A percentile compares a stretch with the other conserved stretches of the same genome.
Conservation (phyloP, 2,113 vertebrate genomes). For the Gnathonemus echidnorhynchus region DNA sequence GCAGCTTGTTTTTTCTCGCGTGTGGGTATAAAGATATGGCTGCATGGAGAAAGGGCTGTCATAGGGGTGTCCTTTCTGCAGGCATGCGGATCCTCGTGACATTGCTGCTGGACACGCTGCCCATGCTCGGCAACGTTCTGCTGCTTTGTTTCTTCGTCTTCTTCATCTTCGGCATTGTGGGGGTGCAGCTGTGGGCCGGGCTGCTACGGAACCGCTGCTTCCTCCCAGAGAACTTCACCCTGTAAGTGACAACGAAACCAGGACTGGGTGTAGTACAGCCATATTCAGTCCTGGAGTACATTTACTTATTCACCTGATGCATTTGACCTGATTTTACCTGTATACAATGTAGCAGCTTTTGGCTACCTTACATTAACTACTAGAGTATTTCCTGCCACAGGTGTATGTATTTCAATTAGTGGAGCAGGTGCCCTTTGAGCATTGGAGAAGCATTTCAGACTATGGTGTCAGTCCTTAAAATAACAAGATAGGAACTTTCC, state of each 20-base stretch:
- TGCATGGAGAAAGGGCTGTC: not conserved
- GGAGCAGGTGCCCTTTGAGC: not conserved
- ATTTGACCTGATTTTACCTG: not conserved
- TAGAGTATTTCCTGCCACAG: not conserved
- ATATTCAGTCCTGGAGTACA: not conserved
- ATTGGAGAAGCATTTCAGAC: not conserved
- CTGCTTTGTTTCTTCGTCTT: constrained; percentile 83
- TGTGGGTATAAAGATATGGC: constrained; percentile 6
- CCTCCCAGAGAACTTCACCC: constrained; percentile 83
- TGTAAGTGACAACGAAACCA: constrained; percentile 69
- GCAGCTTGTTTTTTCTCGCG: not conserved
- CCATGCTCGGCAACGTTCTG: constrained; percentile 83
- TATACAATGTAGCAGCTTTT: not conserved
- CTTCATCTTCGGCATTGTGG: constrained; percentile 86
- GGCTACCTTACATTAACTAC: not conserved
- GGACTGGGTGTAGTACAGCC: not conserved
- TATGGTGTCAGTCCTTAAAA: not conserved
- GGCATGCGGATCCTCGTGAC: constrained; percentile 88
- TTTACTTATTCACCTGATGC: not conserved
- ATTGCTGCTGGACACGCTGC: constrained; percentile 76
- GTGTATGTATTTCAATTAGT: not conserved
- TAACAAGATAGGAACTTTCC: not conserved
- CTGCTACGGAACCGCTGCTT: constrained; percentile 83
- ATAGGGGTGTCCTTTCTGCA: constrained; percentile 37
- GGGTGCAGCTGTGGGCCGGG: constrained; percentile 76